Evolutionary conservation across 1,140 invertebrate species (phyloP).

Genomic region (Drosophila bocki): DNA sequence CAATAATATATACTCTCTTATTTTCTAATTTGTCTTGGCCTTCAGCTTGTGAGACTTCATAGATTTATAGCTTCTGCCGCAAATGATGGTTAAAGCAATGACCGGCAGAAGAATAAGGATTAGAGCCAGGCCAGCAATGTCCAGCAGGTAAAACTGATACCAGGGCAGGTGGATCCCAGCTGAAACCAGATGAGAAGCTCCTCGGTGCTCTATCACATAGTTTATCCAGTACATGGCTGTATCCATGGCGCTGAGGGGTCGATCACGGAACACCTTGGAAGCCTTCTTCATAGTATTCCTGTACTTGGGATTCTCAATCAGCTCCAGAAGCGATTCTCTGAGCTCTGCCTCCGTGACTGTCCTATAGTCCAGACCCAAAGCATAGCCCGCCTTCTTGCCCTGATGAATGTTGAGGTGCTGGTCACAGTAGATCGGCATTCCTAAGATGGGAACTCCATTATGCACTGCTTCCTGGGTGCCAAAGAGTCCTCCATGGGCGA

Average conservation of each 20-base stretch:
- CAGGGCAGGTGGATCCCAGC: conserved; percentile 86
- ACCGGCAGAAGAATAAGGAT: conserved; percentile 88
- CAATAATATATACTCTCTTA: conserved; percentile 7
- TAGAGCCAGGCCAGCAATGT: conserved; percentile 83
- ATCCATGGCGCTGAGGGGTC: conserved; percentile 86
- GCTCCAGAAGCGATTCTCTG: conserved; percentile 74
- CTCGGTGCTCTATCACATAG: conserved; percentile 87
- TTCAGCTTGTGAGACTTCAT: conserved; percentile 15
- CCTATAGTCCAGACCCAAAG: conserved; percentile 55
- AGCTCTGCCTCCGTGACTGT: conserved; percentile 77
- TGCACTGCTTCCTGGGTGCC: conserved; percentile 87
- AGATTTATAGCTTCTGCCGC: conserved; percentile 70
- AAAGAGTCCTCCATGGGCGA: conserved; percentile 88
- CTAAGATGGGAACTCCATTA: conserved; percentile 87
- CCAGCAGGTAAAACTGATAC: conserved; percentile 87
- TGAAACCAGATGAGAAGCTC: conserved; percentile 86
- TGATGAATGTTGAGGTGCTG: conserved; percentile 82
- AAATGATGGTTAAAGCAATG: conserved; percentile 87
- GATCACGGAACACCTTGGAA: conserved; percentile 86
- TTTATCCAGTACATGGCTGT: conserved; percentile 88
- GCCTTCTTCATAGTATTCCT: conserved; percentile 78
- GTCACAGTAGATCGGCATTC: conserved; percentile 87
- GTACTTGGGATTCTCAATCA: conserved; percentile 85
- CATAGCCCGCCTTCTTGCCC: conserved; percentile 49
- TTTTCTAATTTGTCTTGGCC: conserved; percentile 38